Conservation (phyloP, 2,888 invertebrate species). For the Malacosoma neustria region DNA sequence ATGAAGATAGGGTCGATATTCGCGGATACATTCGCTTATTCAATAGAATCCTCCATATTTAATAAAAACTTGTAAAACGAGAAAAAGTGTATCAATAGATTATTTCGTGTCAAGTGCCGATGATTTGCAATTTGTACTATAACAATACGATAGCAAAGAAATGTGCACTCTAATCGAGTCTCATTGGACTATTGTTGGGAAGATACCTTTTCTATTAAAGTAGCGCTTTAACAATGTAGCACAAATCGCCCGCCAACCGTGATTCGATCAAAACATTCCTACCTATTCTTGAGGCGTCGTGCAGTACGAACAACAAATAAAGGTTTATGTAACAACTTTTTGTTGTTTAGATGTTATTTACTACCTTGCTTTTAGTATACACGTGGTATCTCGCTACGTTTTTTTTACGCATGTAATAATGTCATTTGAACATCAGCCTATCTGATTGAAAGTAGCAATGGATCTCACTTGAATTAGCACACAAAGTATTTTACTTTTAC, state of each 20-base stretch:
- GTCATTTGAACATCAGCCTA: too few species aligned
- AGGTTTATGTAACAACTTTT: not conserved
- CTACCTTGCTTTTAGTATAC: too few species aligned
- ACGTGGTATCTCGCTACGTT: too few species aligned
- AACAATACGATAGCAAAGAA: constrained; percentile 5
- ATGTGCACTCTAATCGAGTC: constrained; percentile 18
- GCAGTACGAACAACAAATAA: not conserved
- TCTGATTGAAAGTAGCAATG: too few species aligned
- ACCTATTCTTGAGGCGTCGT: not conserved
- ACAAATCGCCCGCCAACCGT: constrained; percentile 9
- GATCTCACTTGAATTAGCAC: too few species aligned
- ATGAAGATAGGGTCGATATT: too few species aligned
- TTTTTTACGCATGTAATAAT: too few species aligned
- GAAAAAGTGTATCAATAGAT: not conserved
- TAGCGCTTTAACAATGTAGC: constrained; percentile 11
- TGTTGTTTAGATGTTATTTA: too few species aligned
- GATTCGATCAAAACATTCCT: constrained; percentile 6
- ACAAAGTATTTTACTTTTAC: too few species aligned
- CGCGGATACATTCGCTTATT: too few species aligned
- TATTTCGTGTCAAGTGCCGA: not conserved
- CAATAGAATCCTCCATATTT: too few species aligned
- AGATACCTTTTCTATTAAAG: constrained; percentile 12
- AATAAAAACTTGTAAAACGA: too few species aligned
- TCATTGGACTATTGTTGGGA: constrained; percentile 22
- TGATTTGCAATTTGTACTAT: constrained; percentile 2